Evolutionary conservation across 2,113 vertebrate species (phyloP), one percentile per base, ranked within the genome.

Genomic region (Periophthalmodon schlosseri): DNA sequence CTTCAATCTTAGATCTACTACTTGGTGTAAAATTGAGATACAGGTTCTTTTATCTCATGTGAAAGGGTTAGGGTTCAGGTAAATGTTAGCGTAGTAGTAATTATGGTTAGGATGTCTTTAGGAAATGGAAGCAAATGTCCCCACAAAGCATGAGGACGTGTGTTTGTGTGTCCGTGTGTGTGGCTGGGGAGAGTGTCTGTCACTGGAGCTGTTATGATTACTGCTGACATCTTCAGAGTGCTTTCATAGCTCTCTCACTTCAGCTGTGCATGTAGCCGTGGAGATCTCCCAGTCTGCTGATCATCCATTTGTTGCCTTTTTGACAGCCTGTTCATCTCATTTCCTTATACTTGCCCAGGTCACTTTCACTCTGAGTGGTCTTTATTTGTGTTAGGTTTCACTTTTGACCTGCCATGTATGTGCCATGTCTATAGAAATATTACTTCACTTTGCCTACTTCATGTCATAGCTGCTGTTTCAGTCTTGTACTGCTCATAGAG

Each of bases 161-260:
- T 49, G 24, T 24, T 9, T 57, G 66, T n/a, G 36, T 56, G 57
- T 23, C 9, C 9, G 39, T 60, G 34, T 69, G 65, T 21, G 54
- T n/a, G 54, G 13, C 15, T 12, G 13, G 4, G 23, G 5, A 18
- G 60, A 66, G 73, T 20, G 44, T 56, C 2, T 72, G 56, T 76
- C 36, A 44, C 63, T 28, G 20, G 18, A 14, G 16, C 12, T n/a
- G 9, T 44, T 23, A 5, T 82, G 82, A 80, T 76, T 58, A 36
- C 68, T 74, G 36, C 70, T 78, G 77, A 84, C 76, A 80, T 73
- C 68, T 58, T 73, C 54, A 16, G 47, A 80, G 77, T 63, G 61
- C 68, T 60, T 61, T 36, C 39, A 69, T 8, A 13, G 74, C 49
- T 20, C 50, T 46, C 74, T 73, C 74, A 61, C 50, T 56, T 39